A percentile compares a stretch with the other conserved stretches of the same genome.
Conservation (phyloP, 2,113 vertebrate species). For the Pterocles orientalis region DNA sequence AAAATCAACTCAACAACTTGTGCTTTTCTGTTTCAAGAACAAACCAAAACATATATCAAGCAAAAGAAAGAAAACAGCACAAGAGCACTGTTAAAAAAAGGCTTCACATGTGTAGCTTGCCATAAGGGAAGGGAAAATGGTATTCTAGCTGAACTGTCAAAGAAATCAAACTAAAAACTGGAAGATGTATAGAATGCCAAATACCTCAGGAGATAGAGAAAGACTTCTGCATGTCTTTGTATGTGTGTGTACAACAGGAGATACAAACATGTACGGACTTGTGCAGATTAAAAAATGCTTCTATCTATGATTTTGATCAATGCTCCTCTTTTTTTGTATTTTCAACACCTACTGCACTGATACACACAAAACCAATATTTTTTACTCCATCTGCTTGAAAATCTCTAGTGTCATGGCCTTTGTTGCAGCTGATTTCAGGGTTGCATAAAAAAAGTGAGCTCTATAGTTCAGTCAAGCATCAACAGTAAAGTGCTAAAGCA, state of each 20-base stretch:
- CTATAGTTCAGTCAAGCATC: slow-evolving; percentile 42
- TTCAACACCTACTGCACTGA: slow-evolving; percentile 61
- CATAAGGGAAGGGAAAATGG: slow-evolving; percentile 6
- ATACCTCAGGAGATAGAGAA: background rate
- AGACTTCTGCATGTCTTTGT: background rate
- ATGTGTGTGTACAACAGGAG: background rate
- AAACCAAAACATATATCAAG: background rate
- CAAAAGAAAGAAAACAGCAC: background rate
- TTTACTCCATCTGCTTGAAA: slow-evolving; percentile 56
- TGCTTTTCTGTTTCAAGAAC: background rate
- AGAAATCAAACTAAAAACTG: slow-evolving; percentile 23
- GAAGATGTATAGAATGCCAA: background rate
- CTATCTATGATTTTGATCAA: slow-evolving; percentile 61
- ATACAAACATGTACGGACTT: slow-evolving; percentile 30
- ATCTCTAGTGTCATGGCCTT: slow-evolving; percentile 48
- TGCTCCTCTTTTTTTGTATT: slow-evolving; percentile 2
- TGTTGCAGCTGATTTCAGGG: slow-evolving; percentile 52
- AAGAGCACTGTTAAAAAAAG: background rate
- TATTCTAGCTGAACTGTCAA: slow-evolving; percentile 21
- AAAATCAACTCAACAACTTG: background rate
- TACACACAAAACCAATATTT: slow-evolving; percentile 63
- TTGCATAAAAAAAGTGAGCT: slow-evolving; percentile 47
- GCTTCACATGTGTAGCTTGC: background rate
- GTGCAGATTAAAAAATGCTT: slow-evolving; percentile 51
- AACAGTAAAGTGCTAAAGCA: slow-evolving; percentile 58